Conservation (phyloP, 2,113 vertebrate genomes). For the Cathartes aura region DNA sequence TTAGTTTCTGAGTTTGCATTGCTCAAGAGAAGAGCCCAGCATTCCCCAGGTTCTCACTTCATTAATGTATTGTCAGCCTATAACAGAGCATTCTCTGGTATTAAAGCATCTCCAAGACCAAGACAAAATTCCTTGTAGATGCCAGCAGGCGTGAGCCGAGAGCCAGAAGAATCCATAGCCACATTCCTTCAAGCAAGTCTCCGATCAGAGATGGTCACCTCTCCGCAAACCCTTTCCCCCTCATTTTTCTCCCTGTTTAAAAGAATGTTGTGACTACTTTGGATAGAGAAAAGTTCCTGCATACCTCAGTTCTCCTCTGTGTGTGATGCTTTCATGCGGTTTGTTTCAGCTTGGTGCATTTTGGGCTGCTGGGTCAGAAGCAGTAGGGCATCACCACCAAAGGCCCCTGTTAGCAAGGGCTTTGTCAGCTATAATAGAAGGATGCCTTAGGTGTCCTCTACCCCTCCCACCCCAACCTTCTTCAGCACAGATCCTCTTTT, state of each 20-base stretch:
- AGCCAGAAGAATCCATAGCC: background rate
- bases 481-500: background rate
- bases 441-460: background rate
- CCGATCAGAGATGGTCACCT: background rate
- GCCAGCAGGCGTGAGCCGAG: background rate
- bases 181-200: background rate
- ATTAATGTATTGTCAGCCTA: background rate
- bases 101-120: background rate
- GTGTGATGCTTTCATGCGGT: background rate
- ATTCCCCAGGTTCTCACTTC: background rate
- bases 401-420: background rate
- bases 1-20: background rate
- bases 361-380: background rate
- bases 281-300: background rate
- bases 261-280: background rate
- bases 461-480: background rate
- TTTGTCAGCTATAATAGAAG: background rate
- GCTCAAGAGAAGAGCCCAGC: background rate
- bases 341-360: background rate
- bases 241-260: background rate
- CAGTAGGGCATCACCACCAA: background rate
- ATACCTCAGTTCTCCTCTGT: background rate
- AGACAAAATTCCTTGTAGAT: background rate
- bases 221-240: background rate
- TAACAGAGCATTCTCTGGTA: background rate